Conservation (phyloP, 2,113 vertebrate genomes). For the Chroicocephalus ridibundus region DNA sequence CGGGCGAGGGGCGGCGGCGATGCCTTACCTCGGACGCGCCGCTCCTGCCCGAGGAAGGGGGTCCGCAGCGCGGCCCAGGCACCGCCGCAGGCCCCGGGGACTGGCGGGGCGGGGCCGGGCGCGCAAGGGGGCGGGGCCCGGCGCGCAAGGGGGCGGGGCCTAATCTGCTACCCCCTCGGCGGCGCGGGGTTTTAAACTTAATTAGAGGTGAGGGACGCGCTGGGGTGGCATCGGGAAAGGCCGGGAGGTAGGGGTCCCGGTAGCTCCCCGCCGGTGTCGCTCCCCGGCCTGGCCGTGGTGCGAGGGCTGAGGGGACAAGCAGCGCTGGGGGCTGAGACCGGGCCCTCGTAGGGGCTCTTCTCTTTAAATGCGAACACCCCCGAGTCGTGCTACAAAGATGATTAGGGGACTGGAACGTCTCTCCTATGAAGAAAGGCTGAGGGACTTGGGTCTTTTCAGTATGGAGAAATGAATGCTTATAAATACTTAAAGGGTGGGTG, state of each 20-base stretch:
- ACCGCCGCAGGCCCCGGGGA: neutral
- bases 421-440: too few relatives aligned
- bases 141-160: neutral
- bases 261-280: neutral
- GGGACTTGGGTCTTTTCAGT: too few relatives aligned
- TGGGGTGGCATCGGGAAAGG: too few relatives aligned
- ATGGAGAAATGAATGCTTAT: too few relatives aligned
- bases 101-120: neutral
- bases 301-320: neutral
- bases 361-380: too few relatives aligned
- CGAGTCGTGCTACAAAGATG: too few relatives aligned
- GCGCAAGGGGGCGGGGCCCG: neutral
- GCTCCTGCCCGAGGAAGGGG: neutral
- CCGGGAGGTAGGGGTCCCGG: too few relatives aligned
- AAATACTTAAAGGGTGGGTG: too few relatives aligned
- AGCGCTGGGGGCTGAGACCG: neutral
- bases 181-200: neutral
- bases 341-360: neutral
- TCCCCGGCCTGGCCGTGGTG: neutral
- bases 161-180: neutral
- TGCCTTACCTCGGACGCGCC: neutral
- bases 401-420: too few relatives aligned
- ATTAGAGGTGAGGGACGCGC: neutral
- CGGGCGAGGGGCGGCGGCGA: too few relatives aligned
- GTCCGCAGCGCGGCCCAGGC: neutral